Base-by-base conservation (phyloP, 1,140 invertebrate species). In the Scaptomyza hsui region DNA sequence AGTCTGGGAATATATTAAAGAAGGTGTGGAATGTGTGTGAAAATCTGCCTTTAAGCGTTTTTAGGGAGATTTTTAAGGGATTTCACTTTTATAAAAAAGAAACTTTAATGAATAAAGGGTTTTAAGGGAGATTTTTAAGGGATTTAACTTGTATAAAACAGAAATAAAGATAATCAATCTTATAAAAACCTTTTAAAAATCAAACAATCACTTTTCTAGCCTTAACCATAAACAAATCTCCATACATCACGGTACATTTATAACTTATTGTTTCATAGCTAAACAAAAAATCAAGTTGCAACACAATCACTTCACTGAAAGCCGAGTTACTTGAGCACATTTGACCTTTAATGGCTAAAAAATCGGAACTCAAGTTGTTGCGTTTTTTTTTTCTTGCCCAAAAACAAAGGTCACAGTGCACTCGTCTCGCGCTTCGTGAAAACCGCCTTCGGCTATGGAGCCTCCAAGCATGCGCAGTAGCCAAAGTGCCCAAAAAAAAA, bases 391-490 rank as follows among this genome's bases (percentile, higher is more conserved):
- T 29, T 9, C 2, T 9, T 29, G 2, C 12, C n/a, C 29, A 21
- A 13, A 19, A 32, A 42, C 21, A 62, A 68, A 68, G 64, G 64
- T 69, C 65, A 62, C 42, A 41, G n/a, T 19, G 42, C 49, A 51
- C 5, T 44, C 53, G 53, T 12, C 4, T 26, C 4, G 13, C 19
- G n/a, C 18, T 42, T 56, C 39, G 35, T 49, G 15, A 7, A 62
- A 18, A 18, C 6, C 26, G 2, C 24, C 9, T 39, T 59, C 44
- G 44, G 53, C 44, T 32, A 12, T 29, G 62, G 49, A 41, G 32
- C 48, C 55, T 53, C 39, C 41, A 55, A 60, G 69, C 69, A 72
- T 72, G 69, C 69, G 69, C 69, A 72, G 41, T 60, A 3, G 13
- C 6, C 37, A 0, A 37, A 57, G 35, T 60, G 10, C 19, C 45